A percentile compares a stretch with the other conserved stretches of the same genome.
phyloP scores from a whole-genome alignment of 2,113 vertebrate species.

The Falco punctatus region DNA sequence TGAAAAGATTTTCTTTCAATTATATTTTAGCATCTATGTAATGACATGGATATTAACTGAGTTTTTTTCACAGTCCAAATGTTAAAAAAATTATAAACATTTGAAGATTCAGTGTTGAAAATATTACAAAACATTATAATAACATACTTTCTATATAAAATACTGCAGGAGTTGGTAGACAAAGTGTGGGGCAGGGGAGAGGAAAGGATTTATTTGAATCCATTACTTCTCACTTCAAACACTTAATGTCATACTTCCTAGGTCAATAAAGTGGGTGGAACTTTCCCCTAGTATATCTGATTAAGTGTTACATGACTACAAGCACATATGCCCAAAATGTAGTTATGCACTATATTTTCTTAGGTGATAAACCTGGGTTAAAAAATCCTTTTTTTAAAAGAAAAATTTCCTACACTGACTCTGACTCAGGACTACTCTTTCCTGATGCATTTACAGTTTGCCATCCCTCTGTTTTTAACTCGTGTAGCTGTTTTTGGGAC shows the following conservation, averaged over 20 bases:
- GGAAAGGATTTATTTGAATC: neutral
- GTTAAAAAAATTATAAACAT: neutral
- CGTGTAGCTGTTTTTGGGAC: neutral
- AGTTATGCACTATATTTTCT: neutral
- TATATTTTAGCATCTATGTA: neutral
- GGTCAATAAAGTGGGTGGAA: neutral
- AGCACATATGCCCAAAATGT: neutral
- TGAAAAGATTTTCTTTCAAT: neutral
- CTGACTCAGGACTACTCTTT: neutral
- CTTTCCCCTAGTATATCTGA: neutral
- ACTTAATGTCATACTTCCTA: neutral
- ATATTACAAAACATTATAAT: neutral
- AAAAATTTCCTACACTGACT: neutral
- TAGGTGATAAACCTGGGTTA: neutral
- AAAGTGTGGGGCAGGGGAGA: neutral
- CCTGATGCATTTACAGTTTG: fast-evolving
- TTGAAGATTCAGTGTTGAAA: neutral
- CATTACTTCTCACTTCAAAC: neutral
- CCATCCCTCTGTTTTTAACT: neutral
- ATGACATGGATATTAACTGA: neutral
- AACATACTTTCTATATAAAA: neutral
- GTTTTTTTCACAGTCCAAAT: neutral
- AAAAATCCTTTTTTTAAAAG: neutral
- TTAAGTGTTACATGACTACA: neutral
- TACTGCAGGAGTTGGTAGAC: neutral